Evolutionary conservation across 2,888 invertebrate genomes (phyloP).

Genomic region (Drosophila mercatorum): DNA sequence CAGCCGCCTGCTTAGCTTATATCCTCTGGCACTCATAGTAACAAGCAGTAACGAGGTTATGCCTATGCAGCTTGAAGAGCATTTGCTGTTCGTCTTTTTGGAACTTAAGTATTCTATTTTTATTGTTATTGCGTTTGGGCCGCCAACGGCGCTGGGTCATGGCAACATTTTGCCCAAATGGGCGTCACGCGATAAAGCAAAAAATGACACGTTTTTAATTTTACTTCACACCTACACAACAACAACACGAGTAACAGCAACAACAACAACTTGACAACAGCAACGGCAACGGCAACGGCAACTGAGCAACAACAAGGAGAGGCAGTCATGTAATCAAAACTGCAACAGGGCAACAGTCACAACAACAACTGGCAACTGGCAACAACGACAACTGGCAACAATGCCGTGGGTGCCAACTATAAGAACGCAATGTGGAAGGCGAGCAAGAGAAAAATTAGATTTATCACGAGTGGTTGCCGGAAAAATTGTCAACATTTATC

Average conservation of each 20-base stretch:
- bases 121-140: conserved; percentile 34
- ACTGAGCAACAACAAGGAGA: conserved; percentile 29
- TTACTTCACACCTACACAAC: conserved; percentile 72
- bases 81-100: not conserved
- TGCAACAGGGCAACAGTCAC: conserved; percentile 53
- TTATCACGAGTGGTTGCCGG: conserved; percentile 82
- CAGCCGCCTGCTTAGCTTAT: not conserved
- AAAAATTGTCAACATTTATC: conserved; percentile 84
- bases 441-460: conserved; percentile 79
- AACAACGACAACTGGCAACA: conserved; percentile 34
- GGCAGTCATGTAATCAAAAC: conserved; percentile 63
- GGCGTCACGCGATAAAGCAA: conserved; percentile 75
- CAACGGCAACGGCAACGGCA: conserved; percentile 21
- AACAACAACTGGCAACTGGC: conserved; percentile 30
- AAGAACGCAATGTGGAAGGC: conserved; percentile 53
- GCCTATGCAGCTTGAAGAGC: not conserved
- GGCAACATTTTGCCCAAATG: conserved; percentile 61
- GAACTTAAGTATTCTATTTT: conserved; percentile 1
- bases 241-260: conserved; percentile 11
- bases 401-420: conserved; percentile 67
- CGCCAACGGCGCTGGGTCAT: conserved; percentile 47
- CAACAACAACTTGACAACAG: conserved; percentile 21
- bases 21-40: not conserved
- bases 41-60: not conserved
- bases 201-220: conserved; percentile 81